A percentile compares a stretch with the other conserved stretches of the same genome.
Conservation (phyloP, 2,797 vertebrate genomes). For the Artibeus lituratus region DNA sequence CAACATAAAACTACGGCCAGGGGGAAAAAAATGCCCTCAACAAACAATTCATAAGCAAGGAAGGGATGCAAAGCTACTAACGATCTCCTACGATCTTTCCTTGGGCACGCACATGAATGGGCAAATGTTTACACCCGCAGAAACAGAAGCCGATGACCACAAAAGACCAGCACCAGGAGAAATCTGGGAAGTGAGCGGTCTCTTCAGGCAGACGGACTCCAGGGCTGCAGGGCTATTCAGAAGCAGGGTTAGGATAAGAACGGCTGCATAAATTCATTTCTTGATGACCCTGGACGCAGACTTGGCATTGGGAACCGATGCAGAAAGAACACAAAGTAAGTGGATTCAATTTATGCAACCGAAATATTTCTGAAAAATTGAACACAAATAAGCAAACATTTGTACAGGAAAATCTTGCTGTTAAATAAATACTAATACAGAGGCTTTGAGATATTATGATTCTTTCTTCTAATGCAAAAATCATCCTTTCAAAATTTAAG, state of each 20-base stretch:
- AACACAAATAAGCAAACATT: neutral
- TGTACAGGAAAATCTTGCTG: neutral
- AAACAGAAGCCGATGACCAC: neutral
- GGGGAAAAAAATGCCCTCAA: neutral
- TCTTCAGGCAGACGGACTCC: neutral
- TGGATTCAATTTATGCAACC: neutral
- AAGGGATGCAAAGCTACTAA: neutral
- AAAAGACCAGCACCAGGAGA: neutral
- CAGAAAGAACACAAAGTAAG: neutral
- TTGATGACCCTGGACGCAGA: neutral
- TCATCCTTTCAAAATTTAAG: neutral
- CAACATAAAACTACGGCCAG: slow-evolving; percentile 50
- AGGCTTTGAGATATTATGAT: neutral
- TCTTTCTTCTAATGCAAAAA: neutral
- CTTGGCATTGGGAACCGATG: neutral
- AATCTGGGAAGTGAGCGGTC: neutral
- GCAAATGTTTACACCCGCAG: neutral
- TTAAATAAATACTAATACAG: neutral
- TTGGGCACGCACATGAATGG: neutral
- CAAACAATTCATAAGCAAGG: slow-evolving; percentile 1
- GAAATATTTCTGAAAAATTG: neutral
- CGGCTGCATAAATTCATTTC: neutral
- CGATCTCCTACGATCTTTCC: neutral
- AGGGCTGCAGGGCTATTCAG: neutral
- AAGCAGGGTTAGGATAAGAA: neutral